These are phyloP conservation scores for Meriones psammophilus DNA, from an alignment of 2,797 vertebrate genomes.

Conservation along the genomic window DNA sequence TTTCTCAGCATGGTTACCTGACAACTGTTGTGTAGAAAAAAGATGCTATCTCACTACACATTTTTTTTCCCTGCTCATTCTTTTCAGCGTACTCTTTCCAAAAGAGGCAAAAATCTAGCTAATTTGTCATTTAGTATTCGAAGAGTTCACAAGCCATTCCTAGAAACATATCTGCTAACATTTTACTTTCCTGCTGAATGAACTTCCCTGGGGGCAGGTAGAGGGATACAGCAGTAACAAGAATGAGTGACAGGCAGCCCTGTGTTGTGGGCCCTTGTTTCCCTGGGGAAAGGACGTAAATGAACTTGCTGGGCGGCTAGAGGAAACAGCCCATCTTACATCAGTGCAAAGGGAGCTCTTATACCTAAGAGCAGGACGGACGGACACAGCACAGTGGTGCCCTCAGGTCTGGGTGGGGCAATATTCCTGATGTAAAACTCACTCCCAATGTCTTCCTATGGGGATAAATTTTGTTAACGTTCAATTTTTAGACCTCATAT, in stretches of 20 bases:
- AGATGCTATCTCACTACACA: background rate
- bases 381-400: background rate
- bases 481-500: conserved; percentile 46
- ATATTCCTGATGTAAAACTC: background rate
- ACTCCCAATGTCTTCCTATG: background rate
- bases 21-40: background rate
- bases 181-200: conserved; percentile 31
- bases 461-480: conserved; percentile 48
- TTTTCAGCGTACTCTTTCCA: background rate
- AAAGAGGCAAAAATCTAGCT: background rate
- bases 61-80: background rate
- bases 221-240: background rate
- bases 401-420: background rate
- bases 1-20: background rate
- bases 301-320: conserved; percentile 26
- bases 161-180: conserved; percentile 39
- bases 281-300: conserved; percentile 61
- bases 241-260: conserved; percentile 57
- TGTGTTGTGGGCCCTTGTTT: conserved; percentile 43
- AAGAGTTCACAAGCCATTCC: conserved; percentile 50
- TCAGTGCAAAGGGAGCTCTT: conserved; percentile 32
- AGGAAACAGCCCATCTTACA: conserved; percentile 68
- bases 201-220: conserved; percentile 30
- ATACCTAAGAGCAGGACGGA: conserved; percentile 26
- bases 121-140: conserved; percentile 26